Evolutionary conservation across 2,888 invertebrate genomes (phyloP).

Genomic region (Cephalotes varians): DNA sequence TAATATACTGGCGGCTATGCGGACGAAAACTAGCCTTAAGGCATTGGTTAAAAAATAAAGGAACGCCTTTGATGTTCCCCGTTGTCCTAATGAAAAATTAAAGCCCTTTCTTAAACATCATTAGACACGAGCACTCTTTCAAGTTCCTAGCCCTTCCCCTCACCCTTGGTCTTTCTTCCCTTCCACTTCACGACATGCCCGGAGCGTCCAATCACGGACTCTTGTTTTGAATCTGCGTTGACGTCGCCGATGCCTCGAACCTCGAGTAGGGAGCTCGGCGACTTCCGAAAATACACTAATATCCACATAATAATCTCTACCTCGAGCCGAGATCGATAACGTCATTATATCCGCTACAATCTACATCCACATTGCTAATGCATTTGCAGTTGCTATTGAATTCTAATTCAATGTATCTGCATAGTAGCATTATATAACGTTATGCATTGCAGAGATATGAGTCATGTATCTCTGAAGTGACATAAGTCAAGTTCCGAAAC

Average conservation of each 20-base stretch:
- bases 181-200: constrained; percentile 60
- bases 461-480: constrained; percentile 9
- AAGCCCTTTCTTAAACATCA: constrained; percentile 85
- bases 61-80: constrained; percentile 83
- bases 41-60: constrained; percentile 84
- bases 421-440: constrained; percentile 23
- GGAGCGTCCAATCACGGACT: constrained; percentile 68
- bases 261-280: constrained; percentile 17
- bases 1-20: constrained; percentile 71
- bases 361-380: constrained; percentile 45
- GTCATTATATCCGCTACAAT: constrained; percentile 31
- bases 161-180: constrained; percentile 54
- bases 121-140: constrained; percentile 83
- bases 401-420: constrained; percentile 39
- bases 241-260: constrained; percentile 46
- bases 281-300: constrained; percentile 43
- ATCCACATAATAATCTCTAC: constrained; percentile 38
- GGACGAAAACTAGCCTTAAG: constrained; percentile 78
- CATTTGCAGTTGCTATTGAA: constrained; percentile 42
- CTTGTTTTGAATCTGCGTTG: constrained; percentile 55
- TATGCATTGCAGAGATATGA: constrained; percentile 20
- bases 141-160: constrained; percentile 68
- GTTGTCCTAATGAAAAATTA: constrained; percentile 85
- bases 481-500: constrained; percentile 6
- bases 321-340: constrained; percentile 39